Conservation (phyloP, 2,797 vertebrate species). For the Sebastes ruberrimus region DNA sequence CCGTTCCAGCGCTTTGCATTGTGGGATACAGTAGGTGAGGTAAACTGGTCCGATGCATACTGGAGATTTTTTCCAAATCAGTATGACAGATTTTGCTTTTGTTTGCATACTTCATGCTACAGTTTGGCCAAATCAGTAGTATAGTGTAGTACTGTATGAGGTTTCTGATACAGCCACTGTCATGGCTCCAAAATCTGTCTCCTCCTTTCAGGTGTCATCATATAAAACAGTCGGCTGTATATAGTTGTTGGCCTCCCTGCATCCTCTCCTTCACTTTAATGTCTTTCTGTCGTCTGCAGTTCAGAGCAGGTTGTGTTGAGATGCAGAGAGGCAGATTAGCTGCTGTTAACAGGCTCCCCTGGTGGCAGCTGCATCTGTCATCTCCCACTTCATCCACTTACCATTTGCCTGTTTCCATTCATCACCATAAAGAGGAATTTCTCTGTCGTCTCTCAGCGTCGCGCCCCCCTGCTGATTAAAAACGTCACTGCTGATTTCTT, state of each 20-base stretch:
- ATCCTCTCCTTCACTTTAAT: not conserved
- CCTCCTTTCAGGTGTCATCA: not conserved
- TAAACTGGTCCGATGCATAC: no score
- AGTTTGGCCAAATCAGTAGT: no score
- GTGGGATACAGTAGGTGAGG: no score
- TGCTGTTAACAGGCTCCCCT: constrained; percentile 9
- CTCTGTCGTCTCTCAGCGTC: not conserved
- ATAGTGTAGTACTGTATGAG: no score
- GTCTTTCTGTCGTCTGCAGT: not conserved
- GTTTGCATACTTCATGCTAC: no score
- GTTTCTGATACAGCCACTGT: no score
- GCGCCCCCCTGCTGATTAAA: not conserved
- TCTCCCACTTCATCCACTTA: constrained; percentile 42
- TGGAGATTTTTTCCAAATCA: no score
- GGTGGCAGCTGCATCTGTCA: constrained; percentile 49
- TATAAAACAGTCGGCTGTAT: not conserved
- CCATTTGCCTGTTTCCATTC: constrained; percentile 28
- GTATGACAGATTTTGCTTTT: no score
- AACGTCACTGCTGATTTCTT: not conserved
- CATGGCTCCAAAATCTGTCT: not conserved
- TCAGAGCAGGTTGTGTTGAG: constrained; percentile 17
- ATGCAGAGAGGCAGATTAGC: constrained; percentile 45
- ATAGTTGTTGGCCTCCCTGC: not conserved
- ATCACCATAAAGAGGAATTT: constrained; percentile 18
- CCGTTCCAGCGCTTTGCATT: no score